A percentile compares a stretch with the other conserved stretches of the same genome.
phyloP scores from a whole-genome alignment of 2,113 vertebrate species.

The Colaptes auratus region DNA sequence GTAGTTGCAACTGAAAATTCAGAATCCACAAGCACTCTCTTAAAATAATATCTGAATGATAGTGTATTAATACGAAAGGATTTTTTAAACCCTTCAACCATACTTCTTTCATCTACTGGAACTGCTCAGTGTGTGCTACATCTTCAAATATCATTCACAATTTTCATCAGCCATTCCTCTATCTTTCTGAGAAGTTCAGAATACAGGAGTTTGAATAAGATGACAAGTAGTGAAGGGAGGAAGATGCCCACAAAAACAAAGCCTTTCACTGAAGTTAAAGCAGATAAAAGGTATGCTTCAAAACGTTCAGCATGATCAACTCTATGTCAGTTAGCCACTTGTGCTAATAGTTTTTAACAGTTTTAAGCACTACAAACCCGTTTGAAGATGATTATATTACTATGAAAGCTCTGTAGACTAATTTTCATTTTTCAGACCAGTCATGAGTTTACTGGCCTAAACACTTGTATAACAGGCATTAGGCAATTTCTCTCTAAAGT shows the following conservation, averaged over 20 bases:
- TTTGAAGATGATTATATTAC: neutral
- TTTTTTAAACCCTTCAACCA: slow-evolving; percentile 16
- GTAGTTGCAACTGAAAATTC: neutral
- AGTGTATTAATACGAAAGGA: slow-evolving; percentile 32
- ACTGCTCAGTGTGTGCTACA: neutral
- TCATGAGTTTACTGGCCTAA: neutral
- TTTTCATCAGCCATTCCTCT: slow-evolving; percentile 21
- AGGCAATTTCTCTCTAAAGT: neutral
- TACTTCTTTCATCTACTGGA: slow-evolving; percentile 12
- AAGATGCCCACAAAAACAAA: neutral
- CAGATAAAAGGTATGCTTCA: neutral
- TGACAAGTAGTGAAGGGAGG: neutral
- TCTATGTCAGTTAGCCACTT: neutral
- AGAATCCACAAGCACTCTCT: neutral
- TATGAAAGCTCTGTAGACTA: neutral
- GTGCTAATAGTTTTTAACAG: neutral
- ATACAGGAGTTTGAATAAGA: neutral
- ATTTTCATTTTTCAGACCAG: neutral
- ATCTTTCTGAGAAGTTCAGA: neutral
- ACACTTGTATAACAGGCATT: neutral
- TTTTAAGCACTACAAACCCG: neutral
- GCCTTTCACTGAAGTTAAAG: neutral
- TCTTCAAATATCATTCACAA: slow-evolving; percentile 23
- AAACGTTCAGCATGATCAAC: neutral
- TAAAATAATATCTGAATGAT: slow-evolving; percentile 24